Base-by-base conservation (phyloP, 2,113 vertebrate genomes). In the Poeciliopsis turrubarensis region DNA sequence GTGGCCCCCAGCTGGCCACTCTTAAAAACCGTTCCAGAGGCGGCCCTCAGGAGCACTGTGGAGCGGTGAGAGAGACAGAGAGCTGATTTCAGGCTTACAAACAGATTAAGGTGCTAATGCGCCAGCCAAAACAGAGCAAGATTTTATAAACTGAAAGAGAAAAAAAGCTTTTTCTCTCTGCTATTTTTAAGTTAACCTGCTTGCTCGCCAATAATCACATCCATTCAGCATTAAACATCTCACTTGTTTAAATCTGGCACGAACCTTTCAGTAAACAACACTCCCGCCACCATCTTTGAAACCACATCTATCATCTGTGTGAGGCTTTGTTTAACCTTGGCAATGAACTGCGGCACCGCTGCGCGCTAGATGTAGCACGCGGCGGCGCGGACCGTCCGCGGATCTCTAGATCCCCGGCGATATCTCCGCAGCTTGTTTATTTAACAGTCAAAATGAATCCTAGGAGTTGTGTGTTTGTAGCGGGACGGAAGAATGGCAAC, bases 401-500 rank as follows among this genome's bases (percentile, higher is more conserved):
- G 44, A 65, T 79, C 70, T 68, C 44, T 31, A 90, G 85, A 91
- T 89, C 72, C 72, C 7, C 5, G 9, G 57, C 1, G 88, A 86
- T 85, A 84, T 73, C 73, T 17, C 32, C 65, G 65, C 29, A 44
- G 69, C 65, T 34, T 86, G 87, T 85, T 90, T 89, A 89, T 85
- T 79, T 87, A 89, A 89, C 47, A 78, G 69, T 83, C 69, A 39
- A 39, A 81, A 79, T 79, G 71, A 89, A 79, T 79, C 86, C 51
- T 19, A 11, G 68, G 65, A 60, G 62, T 80, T 82, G 75, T 71
- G 78, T 71, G 76, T 69, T 75, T 62, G 79, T 89, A 82, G 6
- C 26, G 75, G 81, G 68, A 87, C 72, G 83, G 84, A 91, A 87
- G 84, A 80, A 78, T 83, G 87, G 84, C 86, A 80, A 73, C 82